A percentile compares a stretch with the other conserved stretches of the same genome.
These are phyloP conservation scores for Ichneumon xanthorius DNA, from an alignment of 2,888 invertebrate genomes.

Conservation along the genomic window DNA sequence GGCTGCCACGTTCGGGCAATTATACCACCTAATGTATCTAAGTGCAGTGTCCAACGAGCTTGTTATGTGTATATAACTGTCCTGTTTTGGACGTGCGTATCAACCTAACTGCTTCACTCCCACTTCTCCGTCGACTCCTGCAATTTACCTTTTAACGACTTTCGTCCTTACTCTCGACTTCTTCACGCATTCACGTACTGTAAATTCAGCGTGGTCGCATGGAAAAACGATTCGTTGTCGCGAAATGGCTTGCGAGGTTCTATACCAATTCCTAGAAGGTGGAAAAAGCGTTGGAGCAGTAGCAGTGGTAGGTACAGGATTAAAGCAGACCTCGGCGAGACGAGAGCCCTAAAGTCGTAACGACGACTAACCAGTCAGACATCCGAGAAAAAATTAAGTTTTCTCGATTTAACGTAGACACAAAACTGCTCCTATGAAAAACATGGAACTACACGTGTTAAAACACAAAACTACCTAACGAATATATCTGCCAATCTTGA, in stretches of 20 bases:
- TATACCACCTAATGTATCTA: conserved; percentile 1
- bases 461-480: too few relatives aligned
- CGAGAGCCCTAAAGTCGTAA: conserved; percentile 17
- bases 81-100: conserved; percentile 24
- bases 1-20: conserved; percentile 23
- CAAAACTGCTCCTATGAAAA: background rate
- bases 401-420: background rate
- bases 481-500: too few relatives aligned
- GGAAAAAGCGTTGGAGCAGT: background rate
- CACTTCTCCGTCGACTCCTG: background rate
- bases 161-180: too few relatives aligned
- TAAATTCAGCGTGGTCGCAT: background rate
- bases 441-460: background rate
- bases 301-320: background rate
- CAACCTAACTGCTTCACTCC: conserved; percentile 20
- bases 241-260: background rate
- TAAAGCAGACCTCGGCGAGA: background rate
- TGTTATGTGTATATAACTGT: conserved; percentile 15
- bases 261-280: background rate
- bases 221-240: conserved; percentile 6
- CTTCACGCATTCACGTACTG: too few relatives aligned
- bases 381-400: conserved; percentile 10
- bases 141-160: conserved; percentile 9
- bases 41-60: conserved; percentile 24
- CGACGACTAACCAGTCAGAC: conserved; percentile 43